phyloP scores from a whole-genome alignment of 2,113 vertebrate species.

The Vireo altiloquus region DNA sequence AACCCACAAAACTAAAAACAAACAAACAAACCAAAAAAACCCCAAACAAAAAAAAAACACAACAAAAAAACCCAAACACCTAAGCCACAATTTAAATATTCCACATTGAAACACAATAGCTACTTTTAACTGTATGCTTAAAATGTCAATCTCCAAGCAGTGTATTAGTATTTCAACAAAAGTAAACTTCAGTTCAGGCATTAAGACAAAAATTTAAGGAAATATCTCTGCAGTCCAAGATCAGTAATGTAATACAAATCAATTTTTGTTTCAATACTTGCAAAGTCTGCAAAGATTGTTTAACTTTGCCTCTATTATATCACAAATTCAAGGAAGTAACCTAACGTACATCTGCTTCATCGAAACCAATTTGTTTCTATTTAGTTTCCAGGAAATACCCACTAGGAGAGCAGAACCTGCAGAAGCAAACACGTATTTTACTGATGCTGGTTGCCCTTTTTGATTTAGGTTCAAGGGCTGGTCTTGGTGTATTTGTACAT shows the following conservation, averaged over 20 bases:
- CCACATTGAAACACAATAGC: not conserved
- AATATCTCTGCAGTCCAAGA: not conserved
- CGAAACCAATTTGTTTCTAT: conserved; percentile 39
- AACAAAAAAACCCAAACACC: not conserved
- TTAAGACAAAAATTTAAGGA: not conserved
- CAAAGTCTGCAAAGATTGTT: not conserved
- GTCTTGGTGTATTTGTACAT: not conserved
- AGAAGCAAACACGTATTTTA: not conserved
- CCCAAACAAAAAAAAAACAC: not conserved
- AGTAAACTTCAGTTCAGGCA: not conserved
- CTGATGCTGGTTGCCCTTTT: not conserved
- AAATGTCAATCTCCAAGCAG: not conserved
- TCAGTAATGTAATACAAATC: conserved; percentile 2
- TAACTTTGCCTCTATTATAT: not conserved
- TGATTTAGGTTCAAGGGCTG: not conserved
- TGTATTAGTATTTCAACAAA: not conserved
- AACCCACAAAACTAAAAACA: not conserved
- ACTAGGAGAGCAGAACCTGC: accelerated
- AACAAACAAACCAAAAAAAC: not conserved
- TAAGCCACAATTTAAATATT: not conserved
- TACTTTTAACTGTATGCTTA: not conserved
- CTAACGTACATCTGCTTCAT: not conserved
- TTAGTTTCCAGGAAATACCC: conserved; percentile 31
- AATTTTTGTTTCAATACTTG: not conserved
- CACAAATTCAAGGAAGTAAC: conserved; percentile 46